These are phyloP conservation scores for Panthera leo DNA, from an alignment of 2,113 vertebrate species.

Conservation along the genomic window DNA sequence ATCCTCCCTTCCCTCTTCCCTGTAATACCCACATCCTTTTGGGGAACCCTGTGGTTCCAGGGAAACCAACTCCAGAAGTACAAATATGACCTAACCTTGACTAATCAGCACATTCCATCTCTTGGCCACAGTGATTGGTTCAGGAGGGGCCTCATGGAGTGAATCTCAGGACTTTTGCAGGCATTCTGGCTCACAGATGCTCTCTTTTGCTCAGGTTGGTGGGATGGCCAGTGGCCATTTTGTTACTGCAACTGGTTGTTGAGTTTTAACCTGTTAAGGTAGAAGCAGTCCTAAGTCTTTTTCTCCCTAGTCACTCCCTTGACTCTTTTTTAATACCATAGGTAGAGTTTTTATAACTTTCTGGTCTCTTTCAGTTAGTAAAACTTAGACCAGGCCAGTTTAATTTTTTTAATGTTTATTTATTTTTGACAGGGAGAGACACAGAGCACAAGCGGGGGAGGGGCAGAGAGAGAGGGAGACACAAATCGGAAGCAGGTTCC, in stretches of 20 bases:
- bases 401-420: too few species aligned
- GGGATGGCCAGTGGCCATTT: neutral
- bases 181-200: neutral
- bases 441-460: too few species aligned
- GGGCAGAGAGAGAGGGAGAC: too few species aligned
- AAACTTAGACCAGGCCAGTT: neutral
- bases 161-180: neutral
- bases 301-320: neutral
- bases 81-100: neutral
- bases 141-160: neutral
- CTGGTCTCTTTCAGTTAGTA: neutral
- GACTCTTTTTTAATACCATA: neutral
- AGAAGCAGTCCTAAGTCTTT: neutral
- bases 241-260: neutral
- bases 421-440: too few species aligned
- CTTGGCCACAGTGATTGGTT: neutral
- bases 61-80: neutral
- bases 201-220: neutral
- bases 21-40: neutral
- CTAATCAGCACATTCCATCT: neutral
- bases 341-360: neutral
- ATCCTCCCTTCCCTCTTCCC: neutral
- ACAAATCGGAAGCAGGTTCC: too few species aligned
- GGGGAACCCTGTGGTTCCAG: neutral
- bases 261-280: neutral